Evolutionary conservation across 2,113 vertebrate genomes (phyloP), one percentile per base, ranked within the genome.

Genomic region (Clarias macrocephalus): DNA sequence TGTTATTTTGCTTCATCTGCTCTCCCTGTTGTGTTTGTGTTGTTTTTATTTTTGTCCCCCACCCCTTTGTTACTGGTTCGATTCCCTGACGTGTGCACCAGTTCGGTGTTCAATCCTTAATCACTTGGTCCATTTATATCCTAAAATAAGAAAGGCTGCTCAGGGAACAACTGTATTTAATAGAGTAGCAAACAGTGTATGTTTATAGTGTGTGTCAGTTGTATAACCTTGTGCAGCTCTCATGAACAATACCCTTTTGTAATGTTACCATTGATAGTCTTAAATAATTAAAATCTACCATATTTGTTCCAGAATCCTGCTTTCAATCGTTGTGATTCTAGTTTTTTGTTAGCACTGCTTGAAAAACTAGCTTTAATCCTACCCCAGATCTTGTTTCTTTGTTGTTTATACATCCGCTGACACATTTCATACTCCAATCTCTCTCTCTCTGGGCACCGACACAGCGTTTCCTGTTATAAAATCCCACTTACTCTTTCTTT

Each of bases 401-500:
- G 56, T 80, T 80, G 77, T 80, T 59, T 80, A 33, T 42, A 30
- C 16, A 80, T 60, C 77, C 28, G 11, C 56, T 33, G 56, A 33
- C 77, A 21, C 21, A 8, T 37, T 86, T 81, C 54, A 60, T 52
- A 83, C 93, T 93, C 90, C 87, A 89, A 62, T 75, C 87, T 94
- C 75, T 79, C 93, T 94, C 93, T 94, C 92, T 90, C 85, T 88
- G 91, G 92, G 89, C 90, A 73, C 90, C 93, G 92, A 93, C 91
- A 92, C 77, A 93, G 82, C 90, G 92, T 91, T 91, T 91, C 90
- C 76, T 91, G 93, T 94, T 94, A 95, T 87, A 93, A 92, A 93
- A 94, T 92, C 92, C 94, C 93, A 92, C 89, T 91, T 90, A 90
- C 93, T 79, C 62, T 86, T 85, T 82, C 56, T 84, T 85, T 83